phyloP scores from a whole-genome alignment of 2,888 invertebrate genomes.

The Harpalus rufipes region DNA sequence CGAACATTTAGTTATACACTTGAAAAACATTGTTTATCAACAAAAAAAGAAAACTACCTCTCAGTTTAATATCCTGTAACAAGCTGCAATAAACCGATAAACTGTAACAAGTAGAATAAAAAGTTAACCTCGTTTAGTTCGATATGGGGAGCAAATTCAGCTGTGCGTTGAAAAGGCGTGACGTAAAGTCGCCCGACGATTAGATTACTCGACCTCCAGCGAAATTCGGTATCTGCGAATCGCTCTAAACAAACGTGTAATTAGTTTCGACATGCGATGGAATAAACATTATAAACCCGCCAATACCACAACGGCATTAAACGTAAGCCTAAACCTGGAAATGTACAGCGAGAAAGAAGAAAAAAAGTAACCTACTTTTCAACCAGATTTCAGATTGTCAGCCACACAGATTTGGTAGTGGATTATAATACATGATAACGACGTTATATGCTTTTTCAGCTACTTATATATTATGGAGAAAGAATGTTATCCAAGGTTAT shows the following conservation, averaged over 20 bases:
- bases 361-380: no score
- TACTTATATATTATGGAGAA: no score
- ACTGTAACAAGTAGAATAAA: constrained; percentile 14
- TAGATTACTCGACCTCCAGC: constrained; percentile 39
- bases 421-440: no score
- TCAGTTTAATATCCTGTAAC: constrained; percentile 6
- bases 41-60: neutral
- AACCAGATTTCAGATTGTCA: no score
- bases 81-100: constrained; percentile 12
- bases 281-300: constrained; percentile 5
- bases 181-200: constrained; percentile 33
- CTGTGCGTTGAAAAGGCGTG: constrained; percentile 47
- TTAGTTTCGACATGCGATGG: constrained; percentile 60
- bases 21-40: neutral
- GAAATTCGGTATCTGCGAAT: constrained; percentile 58
- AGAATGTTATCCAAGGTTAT: no score
- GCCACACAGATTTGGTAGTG: no score
- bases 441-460: no score
- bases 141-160: constrained; percentile 7
- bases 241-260: constrained; percentile 59
- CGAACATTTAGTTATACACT: neutral
- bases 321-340: neutral
- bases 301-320: neutral
- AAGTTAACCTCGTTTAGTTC: constrained; percentile 19
- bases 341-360: neutral